Percentiles rank a stretch among this genome's conserved stretches.
phyloP scores from a whole-genome alignment of 2,888 invertebrate species.

The Eustalomyia histrio region DNA sequence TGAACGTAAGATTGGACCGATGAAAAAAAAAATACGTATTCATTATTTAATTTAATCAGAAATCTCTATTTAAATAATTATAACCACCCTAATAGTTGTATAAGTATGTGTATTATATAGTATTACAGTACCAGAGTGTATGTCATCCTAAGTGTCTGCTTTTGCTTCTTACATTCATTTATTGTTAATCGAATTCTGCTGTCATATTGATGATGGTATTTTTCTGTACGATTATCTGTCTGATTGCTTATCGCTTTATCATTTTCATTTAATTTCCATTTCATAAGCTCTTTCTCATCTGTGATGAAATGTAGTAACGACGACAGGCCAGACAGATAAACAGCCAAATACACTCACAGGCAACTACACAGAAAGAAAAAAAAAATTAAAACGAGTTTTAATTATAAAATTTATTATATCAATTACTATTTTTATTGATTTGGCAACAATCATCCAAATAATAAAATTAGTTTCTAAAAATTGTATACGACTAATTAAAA shows the following conservation, averaged over 20 bases:
- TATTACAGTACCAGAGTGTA: background rate
- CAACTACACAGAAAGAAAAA: no score
- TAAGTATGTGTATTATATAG: background rate
- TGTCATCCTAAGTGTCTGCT: background rate
- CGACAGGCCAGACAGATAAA: background rate
- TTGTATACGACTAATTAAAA: no score
- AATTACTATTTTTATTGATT: no score
- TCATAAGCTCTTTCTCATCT: conserved; percentile 27
- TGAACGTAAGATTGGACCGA: no score
- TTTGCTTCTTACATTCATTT: conserved; percentile 35
- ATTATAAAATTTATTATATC: no score
- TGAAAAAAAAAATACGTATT: no score
- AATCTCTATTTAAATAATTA: no score
- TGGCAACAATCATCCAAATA: no score
- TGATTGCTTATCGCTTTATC: conserved; percentile 47
- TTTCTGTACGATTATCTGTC: conserved; percentile 47
- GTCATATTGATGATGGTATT: conserved; percentile 41
- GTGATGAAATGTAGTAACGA: conserved; percentile 9
- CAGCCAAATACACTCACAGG: conserved; percentile 18
- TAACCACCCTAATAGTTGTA: background rate
- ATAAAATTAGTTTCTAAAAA: no score
- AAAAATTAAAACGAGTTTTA: no score
- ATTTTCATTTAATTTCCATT: conserved; percentile 44
- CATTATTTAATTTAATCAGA: no score
- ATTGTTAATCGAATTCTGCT: conserved; percentile 48